Evolutionary conservation across 2,113 vertebrate species (phyloP).

Genomic region (Chloropsis cyanopogon): DNA sequence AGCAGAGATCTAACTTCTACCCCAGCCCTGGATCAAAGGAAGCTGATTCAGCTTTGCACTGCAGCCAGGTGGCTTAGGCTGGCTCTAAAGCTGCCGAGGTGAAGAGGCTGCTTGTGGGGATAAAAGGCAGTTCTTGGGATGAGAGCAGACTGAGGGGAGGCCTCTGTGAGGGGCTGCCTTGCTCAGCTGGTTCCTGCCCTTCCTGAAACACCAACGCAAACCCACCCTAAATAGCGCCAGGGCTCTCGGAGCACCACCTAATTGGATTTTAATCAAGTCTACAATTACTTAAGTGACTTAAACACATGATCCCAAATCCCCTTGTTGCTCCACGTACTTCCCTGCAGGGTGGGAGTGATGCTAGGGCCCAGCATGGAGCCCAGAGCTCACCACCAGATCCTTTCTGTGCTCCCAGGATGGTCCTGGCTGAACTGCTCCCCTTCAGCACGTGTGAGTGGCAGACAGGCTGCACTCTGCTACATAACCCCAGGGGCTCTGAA

Average conservation of each 20-base stretch:
- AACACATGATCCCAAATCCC: constrained; percentile 45
- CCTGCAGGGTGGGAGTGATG: background rate
- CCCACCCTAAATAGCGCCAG: background rate
- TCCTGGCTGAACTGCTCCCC: background rate
- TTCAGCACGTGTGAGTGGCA: background rate
- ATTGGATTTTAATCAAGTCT: constrained; percentile 46
- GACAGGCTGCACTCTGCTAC: background rate
- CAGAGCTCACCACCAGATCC: background rate
- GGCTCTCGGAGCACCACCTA: background rate
- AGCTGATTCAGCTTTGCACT: background rate
- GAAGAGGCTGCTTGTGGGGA: background rate
- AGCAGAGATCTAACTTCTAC: background rate
- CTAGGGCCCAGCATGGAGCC: background rate
- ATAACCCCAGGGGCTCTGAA: background rate
- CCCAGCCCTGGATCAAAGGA: background rate
- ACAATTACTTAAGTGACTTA: constrained; percentile 49
- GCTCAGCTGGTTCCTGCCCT: background rate
- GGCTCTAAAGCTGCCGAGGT: background rate
- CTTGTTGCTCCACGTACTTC: background rate
- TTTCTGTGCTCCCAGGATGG: background rate
- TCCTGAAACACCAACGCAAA: background rate
- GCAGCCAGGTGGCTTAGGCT: background rate
- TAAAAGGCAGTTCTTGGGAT: background rate
- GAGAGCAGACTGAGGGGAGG: background rate
- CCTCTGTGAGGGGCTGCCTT: background rate